Conservation (phyloP, 1,140 invertebrate genomes). For the Dendrolimus punctatus region DNA sequence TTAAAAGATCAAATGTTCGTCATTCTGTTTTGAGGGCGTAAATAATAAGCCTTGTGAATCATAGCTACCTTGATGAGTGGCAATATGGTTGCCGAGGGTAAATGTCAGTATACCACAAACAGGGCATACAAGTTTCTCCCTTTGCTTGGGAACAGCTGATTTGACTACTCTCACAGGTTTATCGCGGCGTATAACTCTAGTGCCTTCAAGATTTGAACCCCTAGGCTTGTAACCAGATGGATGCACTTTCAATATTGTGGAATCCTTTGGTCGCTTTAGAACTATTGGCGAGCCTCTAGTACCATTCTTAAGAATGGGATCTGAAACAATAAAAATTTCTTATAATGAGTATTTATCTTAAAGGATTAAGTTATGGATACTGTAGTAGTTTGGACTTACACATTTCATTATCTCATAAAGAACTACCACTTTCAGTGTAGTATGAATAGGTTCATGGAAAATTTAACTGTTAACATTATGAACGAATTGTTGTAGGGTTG, state of each 20-base stretch:
- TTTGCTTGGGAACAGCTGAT: constrained; percentile 30
- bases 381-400: too few species aligned
- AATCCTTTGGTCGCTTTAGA: constrained; percentile 57
- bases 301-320: constrained; percentile 60
- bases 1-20: too few species aligned
- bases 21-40: too few species aligned
- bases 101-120: constrained; percentile 64
- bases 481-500: neutral
- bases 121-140: constrained; percentile 64
- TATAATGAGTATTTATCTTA: too few species aligned
- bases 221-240: constrained; percentile 29
- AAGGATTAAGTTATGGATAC: too few species aligned
- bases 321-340: constrained; percentile 19
- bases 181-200: constrained; percentile 15
- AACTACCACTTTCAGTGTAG: too few species aligned
- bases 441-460: too few species aligned
- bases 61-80: constrained; percentile 61
- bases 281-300: constrained; percentile 49
- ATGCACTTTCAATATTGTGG: constrained; percentile 50
- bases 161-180: constrained; percentile 30
- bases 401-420: too few species aligned
- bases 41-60: neutral
- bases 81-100: constrained; percentile 59
- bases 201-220: constrained; percentile 10
- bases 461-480: too few species aligned